Percentiles rank a stretch among this genome's conserved stretches.
phyloP scores from a whole-genome alignment of 2,888 invertebrate species.

The Pantelozetes paolii region DNA sequence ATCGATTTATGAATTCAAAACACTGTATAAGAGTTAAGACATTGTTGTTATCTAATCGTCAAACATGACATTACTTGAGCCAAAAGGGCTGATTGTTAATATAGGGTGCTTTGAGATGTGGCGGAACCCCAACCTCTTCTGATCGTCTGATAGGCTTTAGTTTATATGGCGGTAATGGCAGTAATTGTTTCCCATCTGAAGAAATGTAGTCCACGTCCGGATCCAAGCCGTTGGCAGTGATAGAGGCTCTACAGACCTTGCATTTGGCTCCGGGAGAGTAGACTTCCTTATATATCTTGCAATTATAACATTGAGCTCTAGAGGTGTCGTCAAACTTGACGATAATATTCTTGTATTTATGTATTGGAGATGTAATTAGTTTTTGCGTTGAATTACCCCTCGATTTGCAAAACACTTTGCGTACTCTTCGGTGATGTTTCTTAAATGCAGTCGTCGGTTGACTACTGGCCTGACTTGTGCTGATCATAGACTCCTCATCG shows the following conservation, averaged over 20 bases:
- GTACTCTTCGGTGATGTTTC: slow-evolving; percentile 3
- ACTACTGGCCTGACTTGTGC: background rate
- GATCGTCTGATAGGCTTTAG: slow-evolving; percentile 40
- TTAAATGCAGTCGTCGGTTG: background rate
- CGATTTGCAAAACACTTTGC: slow-evolving; percentile 31
- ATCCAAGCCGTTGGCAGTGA: background rate
- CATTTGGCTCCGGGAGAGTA: slow-evolving; percentile 35
- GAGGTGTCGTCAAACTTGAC: slow-evolving; percentile 32
- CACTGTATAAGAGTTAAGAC: too few relatives aligned
- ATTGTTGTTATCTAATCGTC: background rate
- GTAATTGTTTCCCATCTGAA: slow-evolving; percentile 18
- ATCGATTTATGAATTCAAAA: background rate
- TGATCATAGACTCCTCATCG: slow-evolving; percentile 41
- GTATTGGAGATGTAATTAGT: slow-evolving; percentile 12
- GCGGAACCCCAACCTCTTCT: slow-evolving; percentile 40
- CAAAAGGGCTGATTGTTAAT: slow-evolving; percentile 40
- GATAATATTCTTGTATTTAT: slow-evolving; percentile 33
- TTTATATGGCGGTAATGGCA: slow-evolving; percentile 39
- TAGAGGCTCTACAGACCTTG: slow-evolving; percentile 31
- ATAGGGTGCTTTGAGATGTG: slow-evolving; percentile 40
- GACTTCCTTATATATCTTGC: slow-evolving; percentile 42
- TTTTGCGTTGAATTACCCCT: slow-evolving; percentile 2
- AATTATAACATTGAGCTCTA: slow-evolving; percentile 40
- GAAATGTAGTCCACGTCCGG: background rate
- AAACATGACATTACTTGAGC: slow-evolving; percentile 29